These are phyloP conservation scores for Scolopax rusticola DNA, from an alignment of 2,797 vertebrate species.

Conservation along the genomic window DNA sequence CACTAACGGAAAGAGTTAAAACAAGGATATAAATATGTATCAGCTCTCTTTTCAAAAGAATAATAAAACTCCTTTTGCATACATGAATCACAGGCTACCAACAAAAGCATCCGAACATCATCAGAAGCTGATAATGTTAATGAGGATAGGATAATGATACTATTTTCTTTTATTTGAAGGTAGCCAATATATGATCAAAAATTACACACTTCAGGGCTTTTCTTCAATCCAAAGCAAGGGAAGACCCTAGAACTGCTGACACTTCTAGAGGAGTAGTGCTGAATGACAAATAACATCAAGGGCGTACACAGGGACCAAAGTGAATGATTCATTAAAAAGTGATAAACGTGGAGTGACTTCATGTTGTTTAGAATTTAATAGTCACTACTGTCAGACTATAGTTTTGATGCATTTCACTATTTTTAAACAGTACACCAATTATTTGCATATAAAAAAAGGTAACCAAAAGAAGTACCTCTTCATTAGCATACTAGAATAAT, in stretches of 20 bases:
- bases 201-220: constrained; percentile 52
- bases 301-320: constrained; percentile 63
- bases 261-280: constrained; percentile 76
- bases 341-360: constrained; percentile 72
- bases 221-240: constrained; percentile 13
- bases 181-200: constrained; percentile 69
- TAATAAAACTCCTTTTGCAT: constrained; percentile 74
- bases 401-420: constrained; percentile 53
- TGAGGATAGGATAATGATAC: constrained; percentile 69
- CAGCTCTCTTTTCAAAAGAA: constrained; percentile 72
- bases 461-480: neutral
- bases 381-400: constrained; percentile 37
- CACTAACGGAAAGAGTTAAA: constrained; percentile 74
- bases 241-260: constrained; percentile 74
- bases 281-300: constrained; percentile 78
- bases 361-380: constrained; percentile 48
- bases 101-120: constrained; percentile 65
- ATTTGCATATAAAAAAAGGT: constrained; percentile 50
- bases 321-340: constrained; percentile 76
- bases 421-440: constrained; percentile 64
- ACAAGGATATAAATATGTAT: constrained; percentile 81
- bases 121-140: constrained; percentile 65
- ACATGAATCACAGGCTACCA: constrained; percentile 70
- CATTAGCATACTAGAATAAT: constrained; percentile 59
- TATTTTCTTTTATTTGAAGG: constrained; percentile 50